Evolutionary conservation across 1,140 invertebrate species (phyloP).

Genomic region (Sycobia sp.): DNA sequence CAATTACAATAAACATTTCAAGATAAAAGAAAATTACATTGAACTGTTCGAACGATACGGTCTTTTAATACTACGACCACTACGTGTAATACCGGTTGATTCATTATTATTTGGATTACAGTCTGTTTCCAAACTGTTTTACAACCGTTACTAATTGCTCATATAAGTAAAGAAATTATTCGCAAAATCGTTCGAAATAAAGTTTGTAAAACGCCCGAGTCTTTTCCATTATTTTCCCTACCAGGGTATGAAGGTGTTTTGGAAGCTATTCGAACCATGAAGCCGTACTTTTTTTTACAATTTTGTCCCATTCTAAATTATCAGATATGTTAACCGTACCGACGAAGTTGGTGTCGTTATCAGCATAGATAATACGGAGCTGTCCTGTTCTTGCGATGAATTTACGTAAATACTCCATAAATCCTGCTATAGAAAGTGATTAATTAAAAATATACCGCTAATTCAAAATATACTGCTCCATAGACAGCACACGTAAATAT

Average conservation of each 20-base stretch:
- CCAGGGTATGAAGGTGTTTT: no score
- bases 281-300: not conserved
- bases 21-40: no score
- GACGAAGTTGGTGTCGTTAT: slow-evolving; percentile 53
- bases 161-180: slow-evolving; percentile 31
- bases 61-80: no score
- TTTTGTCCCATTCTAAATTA: not conserved
- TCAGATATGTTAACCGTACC: slow-evolving; percentile 36
- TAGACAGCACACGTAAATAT: slow-evolving; percentile 23
- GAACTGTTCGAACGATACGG: no score
- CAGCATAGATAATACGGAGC: slow-evolving; percentile 42
- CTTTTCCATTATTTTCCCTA: not conserved
- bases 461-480: slow-evolving; percentile 38
- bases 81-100: no score
- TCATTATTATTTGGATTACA: no score
- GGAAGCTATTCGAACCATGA: no score
- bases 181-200: slow-evolving; percentile 33
- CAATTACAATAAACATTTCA: no score
- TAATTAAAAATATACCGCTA: no score
- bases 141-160: slow-evolving; percentile 23
- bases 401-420: slow-evolving; percentile 36
- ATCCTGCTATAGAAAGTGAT: slow-evolving; percentile 38
- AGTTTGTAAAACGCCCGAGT: not conserved
- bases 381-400: slow-evolving; percentile 46
- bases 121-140: no score